phyloP scores from a whole-genome alignment of 2,888 invertebrate species.

The Apotomis betuletana region DNA sequence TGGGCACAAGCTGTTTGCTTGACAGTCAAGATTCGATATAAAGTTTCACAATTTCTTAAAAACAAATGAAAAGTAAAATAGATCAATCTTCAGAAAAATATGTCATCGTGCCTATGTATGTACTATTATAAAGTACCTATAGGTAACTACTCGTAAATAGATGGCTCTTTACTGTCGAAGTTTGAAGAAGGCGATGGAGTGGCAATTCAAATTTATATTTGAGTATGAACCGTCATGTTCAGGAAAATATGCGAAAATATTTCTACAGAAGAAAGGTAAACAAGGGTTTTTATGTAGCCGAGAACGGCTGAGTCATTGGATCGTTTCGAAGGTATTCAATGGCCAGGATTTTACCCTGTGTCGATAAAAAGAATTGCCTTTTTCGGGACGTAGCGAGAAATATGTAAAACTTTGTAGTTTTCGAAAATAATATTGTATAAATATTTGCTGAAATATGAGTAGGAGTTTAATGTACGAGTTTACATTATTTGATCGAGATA shows the following conservation, averaged over 20 bases:
- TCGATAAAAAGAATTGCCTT: conserved; percentile 10
- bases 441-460: too few relatives aligned
- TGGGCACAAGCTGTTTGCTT: conserved; percentile 1
- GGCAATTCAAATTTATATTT: neutral
- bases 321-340: conserved; percentile 29
- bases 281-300: conserved; percentile 23
- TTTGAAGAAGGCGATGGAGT: neutral
- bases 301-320: conserved; percentile 22
- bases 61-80: too few relatives aligned
- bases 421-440: too few relatives aligned
- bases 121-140: too few relatives aligned
- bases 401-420: neutral
- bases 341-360: conserved; percentile 8
- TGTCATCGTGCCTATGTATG: too few relatives aligned
- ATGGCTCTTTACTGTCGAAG: neutral
- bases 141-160: too few relatives aligned
- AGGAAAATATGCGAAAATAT: conserved; percentile 6
- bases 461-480: too few relatives aligned
- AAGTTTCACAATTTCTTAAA: too few relatives aligned
- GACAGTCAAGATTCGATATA: neutral
- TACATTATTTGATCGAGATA: too few relatives aligned
- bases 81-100: too few relatives aligned
- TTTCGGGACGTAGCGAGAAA: conserved; percentile 5
- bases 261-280: conserved; percentile 28
- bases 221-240: conserved; percentile 22